Evolutionary conservation across 2,113 vertebrate species (phyloP).

Genomic region (Paedocypris sp.): DNA sequence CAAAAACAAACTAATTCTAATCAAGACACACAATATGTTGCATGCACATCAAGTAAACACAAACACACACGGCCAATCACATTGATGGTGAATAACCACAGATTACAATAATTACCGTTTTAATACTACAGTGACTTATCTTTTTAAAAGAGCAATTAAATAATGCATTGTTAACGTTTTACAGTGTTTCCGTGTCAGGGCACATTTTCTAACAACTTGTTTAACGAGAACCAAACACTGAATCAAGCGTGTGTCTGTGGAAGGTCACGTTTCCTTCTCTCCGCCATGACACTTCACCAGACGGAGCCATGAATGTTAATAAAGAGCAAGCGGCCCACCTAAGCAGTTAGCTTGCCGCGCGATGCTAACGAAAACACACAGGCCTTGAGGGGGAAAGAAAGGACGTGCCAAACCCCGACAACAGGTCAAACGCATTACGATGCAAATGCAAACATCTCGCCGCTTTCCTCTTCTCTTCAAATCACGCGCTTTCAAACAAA

Average conservation of each 20-base stretch:
- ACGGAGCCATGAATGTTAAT: constrained; percentile 42
- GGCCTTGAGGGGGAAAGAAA: constrained; percentile 39
- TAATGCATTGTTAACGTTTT: no score
- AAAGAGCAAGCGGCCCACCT: constrained; percentile 44
- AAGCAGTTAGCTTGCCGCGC: constrained; percentile 38
- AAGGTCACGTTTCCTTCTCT: constrained; percentile 22
- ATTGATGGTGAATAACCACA: no score
- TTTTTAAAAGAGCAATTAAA: no score
- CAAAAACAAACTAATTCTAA: no score
- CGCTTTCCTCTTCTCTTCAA: constrained; percentile 26
- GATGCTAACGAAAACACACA: constrained; percentile 45
- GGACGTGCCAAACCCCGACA: constrained; percentile 42
- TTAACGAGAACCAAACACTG: not conserved
- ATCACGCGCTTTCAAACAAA: constrained; percentile 21
- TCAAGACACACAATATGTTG: no score
- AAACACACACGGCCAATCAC: no score
- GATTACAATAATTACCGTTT: no score
- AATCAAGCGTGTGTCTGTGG: constrained; percentile 37
- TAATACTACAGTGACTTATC: no score
- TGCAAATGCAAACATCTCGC: constrained; percentile 47
- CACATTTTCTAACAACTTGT: no score
- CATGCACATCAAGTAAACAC: no score
- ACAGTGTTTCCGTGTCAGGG: no score
- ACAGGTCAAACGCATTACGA: constrained; percentile 45
- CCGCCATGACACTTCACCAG: constrained; percentile 25